Evolutionary conservation across 2,797 vertebrate genomes (phyloP), one percentile per base, ranked within the genome.

Genomic region (Hoplostethus mediterraneus): DNA sequence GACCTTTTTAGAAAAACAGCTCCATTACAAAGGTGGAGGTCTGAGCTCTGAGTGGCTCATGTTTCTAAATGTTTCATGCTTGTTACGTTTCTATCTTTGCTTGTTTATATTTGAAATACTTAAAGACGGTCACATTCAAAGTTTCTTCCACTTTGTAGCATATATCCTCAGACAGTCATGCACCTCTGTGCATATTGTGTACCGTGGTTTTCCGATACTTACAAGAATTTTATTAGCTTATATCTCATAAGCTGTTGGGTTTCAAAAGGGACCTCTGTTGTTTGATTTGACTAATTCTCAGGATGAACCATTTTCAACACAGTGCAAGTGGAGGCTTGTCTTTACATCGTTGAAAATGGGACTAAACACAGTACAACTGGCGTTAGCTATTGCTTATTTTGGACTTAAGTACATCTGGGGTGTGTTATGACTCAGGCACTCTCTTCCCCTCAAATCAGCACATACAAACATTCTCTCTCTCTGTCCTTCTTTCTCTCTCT

Each of bases 341-440:
- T 77, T 68, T 16, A 60, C 58, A 56, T 76, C 66, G 63, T 48
- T 72, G 71, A 74, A 70, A 83, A 86, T 74, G 76, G 52, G 69
- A 79, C 55, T 67, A 74, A 64, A 62, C 67, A 63, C 56, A 67
- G 72, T 81, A 74, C 80, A 83, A 83, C 65, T 67, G 75, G 62
- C 60, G 75, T 83, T 63, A 73, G 81, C 68, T 65, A 7, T 67
- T 89, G 84, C 81, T 90, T 90, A 85, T 87, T 89, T 85, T 80
- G 75, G 73, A 75, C 68, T 89, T 80, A 87, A 70, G 81, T 63
- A 80, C 89, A 89, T 89, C 75, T 87, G 79, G 82, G 73, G 33
- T 75, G 75, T 87, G 83, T 91, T 90, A 86, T 71, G 79, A 82
- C 71, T 79, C 62, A 80, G 53, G 68, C 73, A 42, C 67, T 77